Base-by-base conservation (phyloP, 1,140 invertebrate genomes). In the Penaeus japonicus region DNA sequence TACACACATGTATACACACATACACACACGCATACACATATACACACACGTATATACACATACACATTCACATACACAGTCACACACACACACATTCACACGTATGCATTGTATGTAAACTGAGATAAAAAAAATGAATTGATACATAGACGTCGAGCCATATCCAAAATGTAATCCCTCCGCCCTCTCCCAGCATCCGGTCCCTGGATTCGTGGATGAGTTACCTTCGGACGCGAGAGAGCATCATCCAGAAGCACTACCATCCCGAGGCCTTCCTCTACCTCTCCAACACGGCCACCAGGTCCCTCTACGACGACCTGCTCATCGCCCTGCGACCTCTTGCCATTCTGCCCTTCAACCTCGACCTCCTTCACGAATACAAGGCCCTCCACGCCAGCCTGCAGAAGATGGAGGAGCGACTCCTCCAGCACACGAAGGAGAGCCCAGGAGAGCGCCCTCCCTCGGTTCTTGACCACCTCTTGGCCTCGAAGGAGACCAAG, bases 161-260 rank as follows among this genome's bases (percentile, higher is more conserved):
- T 47, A n/a, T n/a, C n/a, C n/a, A n/a, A n/a, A 73, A 15, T 18
- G 22, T 59, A 53, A 15, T 15, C 47, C 5, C 47, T 1, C 47
- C 47, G 47, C 4, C 5, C 4, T 47, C 47, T 93, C 93, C 54
- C 92, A 96, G 96, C 93, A 94, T 96, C 85, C 94, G 96, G 77
- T 96, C 96, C 65, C 93, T 98, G 90, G 96, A 97, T 91, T 96
- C 96, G 39, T 98, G 96, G 96, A 94, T 97, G 88, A 95, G 96
- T 30, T 97, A 97, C 91, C 93, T 97, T 20, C 94, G 96, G 90
- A 96, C 96, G 2, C 94, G 96, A 81, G 96, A 97, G 92, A 95
- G 95, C 18, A 94, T 97, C 17, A 92, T 97, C n/a, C 94, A 95
- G 27, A 96, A 96, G 91, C 96, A 97, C 92, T 98, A 97, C 91